Conservation (phyloP, 2,113 vertebrate species). For the Cathartes aura region DNA sequence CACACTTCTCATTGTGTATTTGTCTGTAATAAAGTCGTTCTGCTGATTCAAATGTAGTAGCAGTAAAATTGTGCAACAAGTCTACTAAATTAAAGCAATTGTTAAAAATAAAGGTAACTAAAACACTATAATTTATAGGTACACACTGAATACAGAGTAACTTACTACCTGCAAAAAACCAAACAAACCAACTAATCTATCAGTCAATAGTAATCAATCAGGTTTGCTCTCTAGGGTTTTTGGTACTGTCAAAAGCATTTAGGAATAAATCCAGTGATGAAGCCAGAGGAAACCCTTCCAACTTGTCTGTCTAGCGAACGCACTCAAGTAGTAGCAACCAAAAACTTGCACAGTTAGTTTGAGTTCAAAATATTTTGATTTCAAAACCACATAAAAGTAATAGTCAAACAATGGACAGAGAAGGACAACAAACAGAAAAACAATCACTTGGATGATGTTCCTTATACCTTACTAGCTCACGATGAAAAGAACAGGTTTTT, state of each 20-base stretch:
- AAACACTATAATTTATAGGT: background rate
- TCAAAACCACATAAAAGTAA: background rate
- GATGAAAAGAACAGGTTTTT: background rate
- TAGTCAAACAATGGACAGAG: background rate
- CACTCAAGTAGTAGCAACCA: background rate
- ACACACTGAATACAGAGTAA: background rate
- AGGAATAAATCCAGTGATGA: background rate
- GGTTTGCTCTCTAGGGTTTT: background rate
- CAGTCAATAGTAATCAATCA: conserved; percentile 33
- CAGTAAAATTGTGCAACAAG: background rate
- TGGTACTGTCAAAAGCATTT: conserved; percentile 18
- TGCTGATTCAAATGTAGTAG: background rate
- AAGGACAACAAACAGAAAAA: background rate
- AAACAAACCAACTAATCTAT: conserved; percentile 33
- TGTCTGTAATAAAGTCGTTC: background rate
- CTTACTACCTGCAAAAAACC: background rate
- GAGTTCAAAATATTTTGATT: background rate
- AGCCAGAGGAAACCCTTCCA: background rate
- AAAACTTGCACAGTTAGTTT: background rate
- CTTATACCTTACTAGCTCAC: background rate
- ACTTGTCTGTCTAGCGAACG: background rate
- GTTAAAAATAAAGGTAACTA: background rate
- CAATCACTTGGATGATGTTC: background rate
- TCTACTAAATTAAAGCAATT: background rate
- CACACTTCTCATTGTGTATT: background rate